Percentiles rank a stretch among this genome's conserved stretches.
Conservation (phyloP, 2,797 vertebrate genomes). For the Thunnus albacares region DNA sequence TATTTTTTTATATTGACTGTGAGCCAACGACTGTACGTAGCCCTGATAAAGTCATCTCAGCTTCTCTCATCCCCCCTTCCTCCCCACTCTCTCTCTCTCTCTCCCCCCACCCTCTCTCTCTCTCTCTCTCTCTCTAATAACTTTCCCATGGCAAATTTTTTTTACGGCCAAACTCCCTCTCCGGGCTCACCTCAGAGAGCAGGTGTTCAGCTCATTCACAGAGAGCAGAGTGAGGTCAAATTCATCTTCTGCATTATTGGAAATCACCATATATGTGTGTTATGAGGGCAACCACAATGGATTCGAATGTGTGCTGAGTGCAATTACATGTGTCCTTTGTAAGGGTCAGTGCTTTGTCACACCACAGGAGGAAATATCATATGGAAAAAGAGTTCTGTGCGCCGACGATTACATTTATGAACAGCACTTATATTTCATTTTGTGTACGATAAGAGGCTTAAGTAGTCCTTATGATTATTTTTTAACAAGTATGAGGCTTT, state of each 20-base stretch:
- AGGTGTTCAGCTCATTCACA: slow-evolving; percentile 76
- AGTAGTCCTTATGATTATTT: slow-evolving; percentile 35
- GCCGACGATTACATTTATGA: slow-evolving; percentile 33
- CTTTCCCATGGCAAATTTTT: slow-evolving; percentile 41
- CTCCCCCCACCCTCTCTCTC: background rate
- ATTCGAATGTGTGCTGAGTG: slow-evolving; percentile 45
- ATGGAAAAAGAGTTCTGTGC: slow-evolving; percentile 46
- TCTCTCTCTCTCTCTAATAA: slow-evolving; percentile 42
- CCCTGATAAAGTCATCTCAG: slow-evolving; percentile 48
- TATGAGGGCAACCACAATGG: slow-evolving; percentile 47
- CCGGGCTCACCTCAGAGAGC: slow-evolving; percentile 61
- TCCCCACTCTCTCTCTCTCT: background rate
- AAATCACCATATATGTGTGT: slow-evolving; percentile 50
- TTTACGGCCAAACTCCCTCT: slow-evolving; percentile 29
- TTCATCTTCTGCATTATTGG: slow-evolving; percentile 55
- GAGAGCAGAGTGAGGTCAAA: slow-evolving; percentile 28
- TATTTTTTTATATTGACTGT: slow-evolving; percentile 29
- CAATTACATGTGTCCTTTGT: slow-evolving; percentile 61
- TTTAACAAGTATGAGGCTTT: slow-evolving; percentile 47
- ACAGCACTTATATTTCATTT: slow-evolving; percentile 49
- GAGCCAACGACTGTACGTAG: slow-evolving; percentile 3
- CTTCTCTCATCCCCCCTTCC: background rate
- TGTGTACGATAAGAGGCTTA: slow-evolving; percentile 42
- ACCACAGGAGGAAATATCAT: slow-evolving; percentile 48
- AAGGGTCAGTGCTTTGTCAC: slow-evolving; percentile 47